Conservation (phyloP, 2,797 vertebrate species). For the Oreochromis grahami region DNA sequence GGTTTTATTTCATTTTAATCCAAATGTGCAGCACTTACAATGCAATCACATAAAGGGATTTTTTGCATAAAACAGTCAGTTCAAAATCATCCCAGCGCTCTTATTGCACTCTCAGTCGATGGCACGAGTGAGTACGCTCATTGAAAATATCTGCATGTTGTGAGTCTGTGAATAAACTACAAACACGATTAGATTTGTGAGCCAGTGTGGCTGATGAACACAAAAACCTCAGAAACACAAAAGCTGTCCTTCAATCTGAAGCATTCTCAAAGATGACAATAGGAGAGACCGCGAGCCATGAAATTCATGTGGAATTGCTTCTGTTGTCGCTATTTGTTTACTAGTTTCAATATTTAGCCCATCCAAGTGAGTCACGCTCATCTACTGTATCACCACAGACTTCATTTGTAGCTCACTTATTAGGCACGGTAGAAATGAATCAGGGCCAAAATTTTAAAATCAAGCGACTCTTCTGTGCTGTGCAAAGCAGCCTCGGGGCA, state of each 20-base stretch:
- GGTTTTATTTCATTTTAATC: background rate
- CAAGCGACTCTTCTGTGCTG: background rate
- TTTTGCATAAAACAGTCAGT: background rate
- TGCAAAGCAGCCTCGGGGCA: background rate
- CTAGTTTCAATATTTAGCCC: background rate
- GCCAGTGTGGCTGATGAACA: background rate
- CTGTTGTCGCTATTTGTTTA: constrained; percentile 23
- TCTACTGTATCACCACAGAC: background rate
- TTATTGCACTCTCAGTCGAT: background rate
- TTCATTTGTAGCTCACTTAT: background rate
- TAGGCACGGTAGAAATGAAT: background rate
- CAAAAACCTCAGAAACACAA: background rate
- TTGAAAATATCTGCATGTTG: background rate
- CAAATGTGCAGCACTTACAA: background rate
- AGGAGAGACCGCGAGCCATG: background rate
- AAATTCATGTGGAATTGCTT: constrained; percentile 17
- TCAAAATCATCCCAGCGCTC: background rate
- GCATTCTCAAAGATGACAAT: background rate
- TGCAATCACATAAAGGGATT: background rate
- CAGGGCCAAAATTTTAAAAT: constrained; percentile 1
- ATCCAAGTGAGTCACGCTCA: background rate
- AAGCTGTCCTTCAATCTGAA: background rate
- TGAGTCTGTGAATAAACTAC: background rate
- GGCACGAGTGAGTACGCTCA: background rate
- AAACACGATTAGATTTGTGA: constrained; percentile 1